Base-by-base conservation (phyloP, 2,888 invertebrate genomes). In the Ochropacha duplaris region DNA sequence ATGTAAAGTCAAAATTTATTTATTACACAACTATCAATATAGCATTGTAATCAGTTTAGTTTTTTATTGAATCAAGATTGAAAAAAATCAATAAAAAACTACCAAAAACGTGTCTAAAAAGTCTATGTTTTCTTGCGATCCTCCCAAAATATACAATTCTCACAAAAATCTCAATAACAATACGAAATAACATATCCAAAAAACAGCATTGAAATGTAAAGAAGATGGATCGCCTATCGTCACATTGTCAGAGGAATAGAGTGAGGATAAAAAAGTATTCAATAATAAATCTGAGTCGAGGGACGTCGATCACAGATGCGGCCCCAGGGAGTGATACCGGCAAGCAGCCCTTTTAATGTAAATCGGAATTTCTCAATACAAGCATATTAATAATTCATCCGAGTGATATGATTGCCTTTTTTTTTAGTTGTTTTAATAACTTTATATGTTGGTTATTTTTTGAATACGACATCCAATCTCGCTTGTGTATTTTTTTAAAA, bases 261-360 rank as follows among this genome's bases (percentile, higher is more conserved):
- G 70, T 74, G 69, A 68, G 72, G 57, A 55, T 54, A 78, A 72
- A 79, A 86, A 88, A 88, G 86, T 85, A 84, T 87, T 89, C 88
- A 91, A 90, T 88, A 87, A 86, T 89, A 90, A 90, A 90, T 90
- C 84, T 75, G 79, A 71, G 74, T 68, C 76, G 71, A 66, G 71
- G 78, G 74, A 80, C 74, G 91, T 91, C 91, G 79, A 86, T 90
- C 90, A 88, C 91, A 91, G 91, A 86, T 88, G 90, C 76, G 81
- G 71, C 83, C 75, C 74, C 24, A 54, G 68, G 76, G 81, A 76
- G 67, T 79, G 81, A 79, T 83, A 84, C 76, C 77, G 79, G 79
- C 72, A 72, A 79, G 79, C 72, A 72, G 70, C 78, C 79, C 71
- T 84, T 84, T 84, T 86, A 84, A 88, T 86, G 82, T 79, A 76